phyloP scores from a whole-genome alignment of 2,888 invertebrate species.

The Norana najaformis region DNA sequence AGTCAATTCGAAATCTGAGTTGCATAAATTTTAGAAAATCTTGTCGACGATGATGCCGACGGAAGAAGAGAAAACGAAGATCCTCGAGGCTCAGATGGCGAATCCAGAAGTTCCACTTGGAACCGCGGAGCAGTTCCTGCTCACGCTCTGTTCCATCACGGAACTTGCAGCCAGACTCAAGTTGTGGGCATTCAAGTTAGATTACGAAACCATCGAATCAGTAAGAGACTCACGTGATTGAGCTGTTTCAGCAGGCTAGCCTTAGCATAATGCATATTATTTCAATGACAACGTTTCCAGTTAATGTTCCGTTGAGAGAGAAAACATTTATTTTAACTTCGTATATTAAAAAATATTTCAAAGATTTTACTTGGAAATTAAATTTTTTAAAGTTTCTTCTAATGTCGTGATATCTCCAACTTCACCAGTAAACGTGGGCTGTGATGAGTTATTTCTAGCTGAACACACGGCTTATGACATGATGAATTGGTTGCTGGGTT shows the following conservation, averaged over 20 bases:
- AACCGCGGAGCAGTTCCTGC: constrained; percentile 96
- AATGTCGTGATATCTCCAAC: neutral
- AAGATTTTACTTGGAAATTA: neutral
- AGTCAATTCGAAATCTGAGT: neutral
- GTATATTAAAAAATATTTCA: neutral
- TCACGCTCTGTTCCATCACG: constrained; percentile 91
- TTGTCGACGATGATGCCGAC: constrained; percentile 92
- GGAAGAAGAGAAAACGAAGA: constrained; percentile 92
- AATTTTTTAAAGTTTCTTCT: neutral
- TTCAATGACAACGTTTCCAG: neutral
- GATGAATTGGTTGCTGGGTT: too few species aligned
- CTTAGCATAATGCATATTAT: too few species aligned
- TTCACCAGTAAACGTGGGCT: too few species aligned
- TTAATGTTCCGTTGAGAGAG: neutral
- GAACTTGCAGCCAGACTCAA: constrained; percentile 89
- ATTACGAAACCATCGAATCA: constrained; percentile 92
- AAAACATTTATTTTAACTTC: neutral
- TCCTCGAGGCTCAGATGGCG: constrained; percentile 90
- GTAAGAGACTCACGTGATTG: constrained; percentile 63
- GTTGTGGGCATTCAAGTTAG: constrained; percentile 97
- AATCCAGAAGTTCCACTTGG: constrained; percentile 80
- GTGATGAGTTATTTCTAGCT: too few species aligned
- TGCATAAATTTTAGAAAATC: constrained; percentile 74
- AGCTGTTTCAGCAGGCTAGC: neutral
- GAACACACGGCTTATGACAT: neutral